Evolutionary conservation across 35 echinoderm and acorn worm genomes (phyloP), one percentile per base, ranked within the genome.

Genomic region (Apostichopus japonicus): DNA sequence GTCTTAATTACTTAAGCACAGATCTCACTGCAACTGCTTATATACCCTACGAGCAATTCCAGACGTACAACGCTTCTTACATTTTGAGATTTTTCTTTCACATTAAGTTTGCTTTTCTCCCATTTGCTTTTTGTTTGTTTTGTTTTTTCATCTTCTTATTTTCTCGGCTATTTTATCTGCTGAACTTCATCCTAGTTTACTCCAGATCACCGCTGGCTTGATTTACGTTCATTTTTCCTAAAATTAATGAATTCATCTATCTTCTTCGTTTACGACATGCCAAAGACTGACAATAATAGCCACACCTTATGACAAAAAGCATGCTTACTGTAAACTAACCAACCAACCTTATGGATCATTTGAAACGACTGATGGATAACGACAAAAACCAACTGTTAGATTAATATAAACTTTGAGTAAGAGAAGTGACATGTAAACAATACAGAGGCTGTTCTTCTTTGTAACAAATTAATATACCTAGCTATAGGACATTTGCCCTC

Each of bases 231-330:
- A 19, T 67, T 67, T 67, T 67, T 67, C 63, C 19, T 67, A 11
- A 67, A 67, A 67, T 67, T 67, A 67, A 67, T 67, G 63, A 67
- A 67, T 67, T 67, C 63, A 67, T 67, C 63, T 67, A 67, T 67
- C 63, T 67, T 67, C 63, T 67, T 67, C 63, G 5, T 67, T 67
- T 67, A 67, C 63, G 11, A 67, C 63, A 67, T 67, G 63, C 63
- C 63, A 67, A 67, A 67, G 19, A 67, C 63, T 67, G 63, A 67
- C 63, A 10, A 67, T 67, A 67, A 67, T 5, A 17, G 14, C 63
- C 63, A 67, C 63, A 67, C 19, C 63, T 67, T 15, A 67, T 67
- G 63, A 67, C 63, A 67, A 67, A 67, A 19, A 67, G 63, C 63
- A 67, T 67, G 63, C 63, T 67, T 19, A 67, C 63, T 67, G 63